Base-by-base conservation (phyloP, 2,888 invertebrate species). In the Melanchra persicariae region DNA sequence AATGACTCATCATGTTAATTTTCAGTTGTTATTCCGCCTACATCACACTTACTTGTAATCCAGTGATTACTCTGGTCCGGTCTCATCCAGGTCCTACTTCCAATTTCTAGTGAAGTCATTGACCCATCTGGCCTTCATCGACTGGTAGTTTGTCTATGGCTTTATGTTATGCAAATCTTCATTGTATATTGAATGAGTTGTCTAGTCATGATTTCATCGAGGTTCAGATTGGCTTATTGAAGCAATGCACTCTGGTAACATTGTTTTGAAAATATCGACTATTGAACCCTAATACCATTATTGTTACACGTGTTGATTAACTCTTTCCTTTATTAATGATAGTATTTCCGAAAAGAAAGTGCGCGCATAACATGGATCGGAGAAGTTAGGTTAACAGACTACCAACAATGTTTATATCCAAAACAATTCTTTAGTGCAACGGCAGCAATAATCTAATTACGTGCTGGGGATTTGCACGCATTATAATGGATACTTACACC, bases 111-210 rank as follows among this genome's bases (percentile, higher is more conserved):
- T 34, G 17, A 64, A 66, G 74, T 76, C 74, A 82, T 70, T 80
- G 75, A 69, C 61, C 79, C n/a, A 69, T 57, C 70, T 77, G 62
- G 34, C 58, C 49, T 78, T 64, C 47, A 74, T 74, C 72, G 74
- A 82, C 87, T 85, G 83, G 81, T 82, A 78, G 72, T 70, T 65
- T 67, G 47, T 63, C 62, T 72, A 73, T 61, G 57, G 57, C 15
- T 43, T 17, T 52, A 26, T 61, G 47, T 62, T 67, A 75, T 80
- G 81, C 47, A 68, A 80, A 77, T 80, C 34, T 43, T 19, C 30
- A 75, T 80, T 76, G 58, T 67, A 37, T 54, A 55, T 49, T 79
- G 43, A 55, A 74, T 65, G 43, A 55, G 15, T 60, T 37, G 49
- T 30, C 52, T 47, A 34, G 55, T 62, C n/a, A 62, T 79, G 45